Percentiles rank a stretch among this genome's conserved stretches.
Conservation (phyloP, 2,113 vertebrate species). For the Oophaga pumilio region DNA sequence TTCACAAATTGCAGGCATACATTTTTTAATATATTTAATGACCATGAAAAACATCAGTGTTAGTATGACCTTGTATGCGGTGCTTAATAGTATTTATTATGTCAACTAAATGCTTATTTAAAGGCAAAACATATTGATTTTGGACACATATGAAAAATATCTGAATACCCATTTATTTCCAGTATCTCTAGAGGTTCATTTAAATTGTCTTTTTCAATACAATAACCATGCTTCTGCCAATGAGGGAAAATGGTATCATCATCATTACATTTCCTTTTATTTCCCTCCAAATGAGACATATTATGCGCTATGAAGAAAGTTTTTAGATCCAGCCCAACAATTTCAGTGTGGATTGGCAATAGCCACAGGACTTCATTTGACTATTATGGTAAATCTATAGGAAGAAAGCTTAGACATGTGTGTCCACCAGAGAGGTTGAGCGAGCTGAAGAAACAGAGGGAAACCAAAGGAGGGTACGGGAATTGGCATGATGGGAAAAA, state of each 20-base stretch:
- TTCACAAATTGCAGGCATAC: too few species aligned
- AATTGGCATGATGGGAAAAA: background rate
- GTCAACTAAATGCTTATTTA: background rate
- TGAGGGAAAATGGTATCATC: background rate
- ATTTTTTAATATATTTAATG: too few species aligned
- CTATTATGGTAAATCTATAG: background rate
- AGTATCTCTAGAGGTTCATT: background rate
- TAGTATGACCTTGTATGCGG: background rate
- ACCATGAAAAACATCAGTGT: background rate
- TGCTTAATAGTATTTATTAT: background rate
- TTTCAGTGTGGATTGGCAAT: background rate
- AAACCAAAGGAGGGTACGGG: too few species aligned
- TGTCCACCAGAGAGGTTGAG: background rate
- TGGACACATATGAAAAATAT: conserved; percentile 11
- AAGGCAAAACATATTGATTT: background rate
- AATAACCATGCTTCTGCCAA: background rate
- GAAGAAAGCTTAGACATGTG: background rate
- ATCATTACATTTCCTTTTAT: background rate
- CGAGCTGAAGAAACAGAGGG: background rate
- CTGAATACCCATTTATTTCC: background rate
- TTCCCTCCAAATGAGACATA: background rate
- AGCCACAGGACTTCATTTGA: background rate
- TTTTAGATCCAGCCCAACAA: background rate
- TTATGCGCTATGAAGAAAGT: background rate
- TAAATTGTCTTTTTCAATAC: background rate